Conservation (phyloP, 2,888 invertebrate genomes). For the Ferrisia virgata region DNA sequence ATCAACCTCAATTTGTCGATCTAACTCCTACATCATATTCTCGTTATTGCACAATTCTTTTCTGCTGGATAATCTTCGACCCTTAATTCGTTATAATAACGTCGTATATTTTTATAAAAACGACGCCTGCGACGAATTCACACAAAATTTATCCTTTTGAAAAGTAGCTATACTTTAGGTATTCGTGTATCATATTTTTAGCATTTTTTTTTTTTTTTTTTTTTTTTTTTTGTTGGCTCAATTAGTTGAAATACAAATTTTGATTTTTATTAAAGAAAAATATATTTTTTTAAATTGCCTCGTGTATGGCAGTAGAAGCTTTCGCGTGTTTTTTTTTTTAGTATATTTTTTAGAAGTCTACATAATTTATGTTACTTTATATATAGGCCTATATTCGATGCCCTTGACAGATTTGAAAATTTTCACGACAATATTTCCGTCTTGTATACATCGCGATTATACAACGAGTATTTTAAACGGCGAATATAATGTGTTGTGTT, state of each 20-base stretch:
- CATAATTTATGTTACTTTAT: too few species aligned
- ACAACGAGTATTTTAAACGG: not conserved
- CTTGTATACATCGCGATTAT: not conserved
- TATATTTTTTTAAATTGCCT: not conserved
- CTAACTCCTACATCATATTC: conserved; percentile 36
- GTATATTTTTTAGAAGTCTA: too few species aligned
- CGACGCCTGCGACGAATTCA: not conserved
- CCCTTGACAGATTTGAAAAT: not conserved
- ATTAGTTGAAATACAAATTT: not conserved
- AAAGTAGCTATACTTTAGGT: too few species aligned
- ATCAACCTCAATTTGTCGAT: conserved; percentile 24
- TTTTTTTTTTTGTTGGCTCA: too few species aligned
- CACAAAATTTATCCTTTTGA: not conserved
- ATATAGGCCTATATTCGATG: not conserved
- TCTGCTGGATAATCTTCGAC: conserved; percentile 15
- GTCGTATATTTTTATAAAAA: conserved; percentile 12
- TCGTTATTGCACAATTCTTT: conserved; percentile 46
- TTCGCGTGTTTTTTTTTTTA: not conserved
- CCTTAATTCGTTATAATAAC: conserved; percentile 36
- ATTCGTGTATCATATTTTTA: not conserved
- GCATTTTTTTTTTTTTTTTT: not conserved
- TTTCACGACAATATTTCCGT: not conserved
- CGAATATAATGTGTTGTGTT: not conserved
- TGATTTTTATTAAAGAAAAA: not conserved
- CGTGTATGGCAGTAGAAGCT: not conserved